These are phyloP conservation scores for Synchiropus splendidus DNA, from an alignment of 2,113 vertebrate species.

Conservation along the genomic window DNA sequence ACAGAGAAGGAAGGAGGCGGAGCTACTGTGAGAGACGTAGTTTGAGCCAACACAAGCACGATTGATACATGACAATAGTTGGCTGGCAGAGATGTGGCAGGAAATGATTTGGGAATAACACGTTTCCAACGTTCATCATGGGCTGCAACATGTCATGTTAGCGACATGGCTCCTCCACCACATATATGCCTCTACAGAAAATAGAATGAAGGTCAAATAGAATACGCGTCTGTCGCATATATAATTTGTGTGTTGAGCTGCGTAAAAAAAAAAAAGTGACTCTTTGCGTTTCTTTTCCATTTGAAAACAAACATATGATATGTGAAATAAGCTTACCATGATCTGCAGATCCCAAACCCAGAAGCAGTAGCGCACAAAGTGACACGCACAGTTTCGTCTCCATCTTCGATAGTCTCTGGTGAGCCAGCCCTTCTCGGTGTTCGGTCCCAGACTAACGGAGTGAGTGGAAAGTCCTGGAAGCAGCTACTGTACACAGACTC, in stretches of 20 bases:
- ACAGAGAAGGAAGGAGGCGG: constrained; percentile 10
- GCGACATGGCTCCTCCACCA: too few relatives aligned
- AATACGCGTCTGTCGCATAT: too few relatives aligned
- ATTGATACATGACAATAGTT: too few relatives aligned
- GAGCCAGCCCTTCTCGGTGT: neutral
- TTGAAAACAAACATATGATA: too few relatives aligned
- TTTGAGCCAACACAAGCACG: constrained; percentile 4
- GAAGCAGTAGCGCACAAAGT: constrained; percentile 45
- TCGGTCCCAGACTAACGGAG: constrained; percentile 1
- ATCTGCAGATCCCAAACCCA: constrained; percentile 18
- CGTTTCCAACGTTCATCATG: too few relatives aligned
- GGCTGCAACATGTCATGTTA: too few relatives aligned
- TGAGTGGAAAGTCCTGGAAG: neutral
- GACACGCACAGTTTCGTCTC: constrained; percentile 35
- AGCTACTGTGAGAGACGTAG: constrained; percentile 6
- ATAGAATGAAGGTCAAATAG: too few relatives aligned
- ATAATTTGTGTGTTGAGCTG: too few relatives aligned
- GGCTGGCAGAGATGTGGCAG: neutral
- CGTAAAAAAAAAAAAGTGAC: too few relatives aligned
- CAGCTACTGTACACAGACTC: neutral
- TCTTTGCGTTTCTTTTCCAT: too few relatives aligned
- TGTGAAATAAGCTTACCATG: constrained; percentile 41
- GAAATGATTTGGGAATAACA: neutral
- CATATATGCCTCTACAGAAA: too few relatives aligned
- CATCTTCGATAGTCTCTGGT: constrained; percentile 36